Conservation (phyloP, 2,113 vertebrate species). For the Oceanites oceanicus region DNA sequence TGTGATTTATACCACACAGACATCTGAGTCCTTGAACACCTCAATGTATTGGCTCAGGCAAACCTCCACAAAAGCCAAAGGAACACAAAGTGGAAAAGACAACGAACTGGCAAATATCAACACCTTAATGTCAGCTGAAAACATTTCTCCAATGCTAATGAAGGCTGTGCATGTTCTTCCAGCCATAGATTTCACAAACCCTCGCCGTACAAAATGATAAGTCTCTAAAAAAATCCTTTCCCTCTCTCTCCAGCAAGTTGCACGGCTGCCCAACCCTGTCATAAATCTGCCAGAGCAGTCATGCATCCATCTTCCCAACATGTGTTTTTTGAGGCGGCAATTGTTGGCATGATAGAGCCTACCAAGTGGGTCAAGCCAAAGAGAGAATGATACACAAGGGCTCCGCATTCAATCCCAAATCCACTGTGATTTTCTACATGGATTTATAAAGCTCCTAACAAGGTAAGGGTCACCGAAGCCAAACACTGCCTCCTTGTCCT, state of each 20-base stretch:
- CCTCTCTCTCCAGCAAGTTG: neutral
- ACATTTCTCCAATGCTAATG: neutral
- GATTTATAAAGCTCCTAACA: neutral
- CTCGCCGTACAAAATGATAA: neutral
- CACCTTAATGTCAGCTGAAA: neutral
- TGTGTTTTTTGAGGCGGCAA: neutral
- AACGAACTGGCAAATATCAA: neutral
- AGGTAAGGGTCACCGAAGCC: neutral
- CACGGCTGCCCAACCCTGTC: neutral
- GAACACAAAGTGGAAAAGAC: neutral
- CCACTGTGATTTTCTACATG: neutral
- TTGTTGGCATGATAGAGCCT: neutral
- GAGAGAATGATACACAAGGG: neutral
- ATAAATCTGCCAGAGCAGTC: neutral
- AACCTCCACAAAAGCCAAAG: neutral
- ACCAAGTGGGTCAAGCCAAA: neutral
- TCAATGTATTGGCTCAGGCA: neutral
- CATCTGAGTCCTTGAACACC: neutral
- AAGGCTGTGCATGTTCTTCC: neutral
- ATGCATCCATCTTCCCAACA: neutral
- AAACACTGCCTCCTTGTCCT: neutral
- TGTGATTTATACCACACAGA: neutral
- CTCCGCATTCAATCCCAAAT: neutral
- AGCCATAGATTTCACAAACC: neutral
- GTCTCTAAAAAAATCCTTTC: neutral